These are phyloP conservation scores for Sebastes variabilis DNA, from an alignment of 2,797 vertebrate species.

Conservation along the genomic window DNA sequence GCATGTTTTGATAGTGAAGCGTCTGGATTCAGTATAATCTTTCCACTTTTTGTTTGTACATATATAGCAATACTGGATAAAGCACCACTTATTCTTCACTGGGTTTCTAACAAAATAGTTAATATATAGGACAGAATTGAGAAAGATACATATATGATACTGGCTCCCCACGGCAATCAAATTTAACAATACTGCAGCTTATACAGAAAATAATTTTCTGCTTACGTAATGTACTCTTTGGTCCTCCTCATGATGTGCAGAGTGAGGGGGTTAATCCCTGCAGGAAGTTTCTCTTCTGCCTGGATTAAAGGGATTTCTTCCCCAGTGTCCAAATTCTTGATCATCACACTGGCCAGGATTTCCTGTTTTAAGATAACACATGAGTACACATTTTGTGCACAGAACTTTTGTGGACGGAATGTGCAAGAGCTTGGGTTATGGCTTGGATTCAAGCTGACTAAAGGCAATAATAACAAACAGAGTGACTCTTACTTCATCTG, in stretches of 20 bases:
- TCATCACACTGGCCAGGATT: slow-evolving; percentile 99
- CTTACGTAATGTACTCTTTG: slow-evolving; percentile 98
- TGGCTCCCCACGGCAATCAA: no score
- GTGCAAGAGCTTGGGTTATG: neutral
- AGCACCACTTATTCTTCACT: neutral
- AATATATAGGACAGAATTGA: neutral
- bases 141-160: neutral
- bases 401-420: neutral
- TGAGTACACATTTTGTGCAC: neutral
- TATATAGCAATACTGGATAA: neutral
- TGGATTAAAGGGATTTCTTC: slow-evolving; percentile 98
- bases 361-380: slow-evolving; percentile 81
- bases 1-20: neutral
- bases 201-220: neutral
- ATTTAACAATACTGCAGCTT: neutral
- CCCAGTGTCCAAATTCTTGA: slow-evolving; percentile 98
- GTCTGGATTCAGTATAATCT: neutral
- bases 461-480: neutral
- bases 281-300: slow-evolving; percentile 97
- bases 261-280: slow-evolving; percentile 97
- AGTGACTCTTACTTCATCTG: slow-evolving; percentile 89
- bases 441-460: neutral
- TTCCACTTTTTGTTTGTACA: neutral
- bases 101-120: neutral
- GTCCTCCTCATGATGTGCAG: slow-evolving; percentile 99